Evolutionary conservation across 2,113 vertebrate species (phyloP), one percentile per base, ranked within the genome.

Genomic region (Catagonus wagneri): DNA sequence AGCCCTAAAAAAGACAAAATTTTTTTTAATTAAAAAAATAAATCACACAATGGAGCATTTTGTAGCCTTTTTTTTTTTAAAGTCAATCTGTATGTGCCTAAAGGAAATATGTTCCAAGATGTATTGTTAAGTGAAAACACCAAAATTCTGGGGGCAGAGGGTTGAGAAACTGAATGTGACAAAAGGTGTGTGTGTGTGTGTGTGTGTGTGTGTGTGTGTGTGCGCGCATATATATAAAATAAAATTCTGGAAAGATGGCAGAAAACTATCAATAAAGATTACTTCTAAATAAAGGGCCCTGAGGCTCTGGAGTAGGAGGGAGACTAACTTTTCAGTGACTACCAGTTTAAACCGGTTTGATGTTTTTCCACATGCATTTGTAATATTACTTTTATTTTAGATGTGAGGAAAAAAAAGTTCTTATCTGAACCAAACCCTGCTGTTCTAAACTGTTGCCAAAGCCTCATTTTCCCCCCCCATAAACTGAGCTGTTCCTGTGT

Each of bases 261-360:
- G 71, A 52, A 89, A 94, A 94, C 10, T 20, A 8, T 90, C 80
- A 68, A 72, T 25, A 80, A 39, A 39, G 72, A 85, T 89, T 61
- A 66, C 27, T 84, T 91, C 44, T 74, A 16, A 95, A 36, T 63
- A 65, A 71, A 87, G 56, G 50, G 25, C 19, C 68, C 68, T 85
- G 81, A 72, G 54, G 32, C 71, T 71, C 25, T 86, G n/a, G 12
- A 90, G 29, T 60, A 78, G 50, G 14, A 83, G 10, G 17, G 39
- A 94, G 56, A 87, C 15, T 52, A 81, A 50, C 60, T 90, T 63
- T 93, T 58, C 61, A 50, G 66, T 86, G 54, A 69, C 17, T 69
- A 90, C 19, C 23, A 20, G 3, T 85, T 87, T 81, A 75, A 83
- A 83, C 54, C 39, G 58, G 20, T 80, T 92, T 78, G 58, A 81